Evolutionary conservation across 1,140 invertebrate genomes (phyloP).

Genomic region (Apis florea): DNA sequence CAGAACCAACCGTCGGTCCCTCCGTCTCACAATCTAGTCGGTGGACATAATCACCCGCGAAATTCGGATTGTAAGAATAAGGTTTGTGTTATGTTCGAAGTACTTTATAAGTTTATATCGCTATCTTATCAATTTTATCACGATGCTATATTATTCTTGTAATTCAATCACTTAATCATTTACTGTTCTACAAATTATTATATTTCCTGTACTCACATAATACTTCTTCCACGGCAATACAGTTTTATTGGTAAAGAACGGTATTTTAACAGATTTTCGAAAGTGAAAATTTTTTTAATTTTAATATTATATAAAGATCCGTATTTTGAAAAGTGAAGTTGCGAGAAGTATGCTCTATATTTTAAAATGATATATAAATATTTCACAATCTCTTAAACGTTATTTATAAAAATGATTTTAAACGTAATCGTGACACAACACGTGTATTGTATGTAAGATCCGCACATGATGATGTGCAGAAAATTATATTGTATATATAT

Average conservation of each 20-base stretch:
- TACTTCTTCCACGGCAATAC: background rate
- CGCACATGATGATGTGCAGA: no score
- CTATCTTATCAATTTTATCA: constrained; percentile 25
- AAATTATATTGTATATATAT: no score
- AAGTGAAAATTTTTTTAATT: background rate
- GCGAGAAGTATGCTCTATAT: background rate
- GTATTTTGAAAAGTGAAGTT: background rate
- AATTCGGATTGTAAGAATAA: constrained; percentile 73
- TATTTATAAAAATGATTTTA: background rate
- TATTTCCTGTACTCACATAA: background rate
- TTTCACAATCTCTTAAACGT: background rate
- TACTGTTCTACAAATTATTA: no score
- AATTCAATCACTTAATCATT: background rate
- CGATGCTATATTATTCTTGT: background rate
- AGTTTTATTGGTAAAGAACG: background rate
- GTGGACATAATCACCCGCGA: constrained; percentile 69
- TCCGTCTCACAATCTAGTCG: constrained; percentile 69
- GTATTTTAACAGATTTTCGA: background rate
- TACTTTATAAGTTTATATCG: background rate
- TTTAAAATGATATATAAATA: background rate
- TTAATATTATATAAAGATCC: no score
- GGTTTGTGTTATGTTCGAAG: constrained; percentile 54
- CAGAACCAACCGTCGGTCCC: constrained; percentile 70
- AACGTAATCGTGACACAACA: background rate
- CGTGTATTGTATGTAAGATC: background rate